A percentile compares a stretch with the other conserved stretches of the same genome.
Conservation (phyloP, 2,888 invertebrate species). For the Nymphalis urticae region DNA sequence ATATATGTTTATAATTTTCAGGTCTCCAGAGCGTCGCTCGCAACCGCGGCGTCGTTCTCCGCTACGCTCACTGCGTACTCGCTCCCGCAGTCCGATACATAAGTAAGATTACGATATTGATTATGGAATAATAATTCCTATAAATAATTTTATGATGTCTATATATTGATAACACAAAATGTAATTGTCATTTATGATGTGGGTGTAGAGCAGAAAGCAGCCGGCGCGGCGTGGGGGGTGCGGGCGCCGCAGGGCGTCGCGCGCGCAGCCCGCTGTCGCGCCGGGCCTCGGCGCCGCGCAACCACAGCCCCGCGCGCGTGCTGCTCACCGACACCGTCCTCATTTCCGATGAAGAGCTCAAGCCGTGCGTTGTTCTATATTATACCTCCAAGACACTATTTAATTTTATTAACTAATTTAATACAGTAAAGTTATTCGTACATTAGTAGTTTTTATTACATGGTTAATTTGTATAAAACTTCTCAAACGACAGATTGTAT, state of each 20-base stretch:
- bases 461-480: too few species aligned
- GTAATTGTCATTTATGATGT: too few species aligned
- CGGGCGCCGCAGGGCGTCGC: slow-evolving; percentile 26
- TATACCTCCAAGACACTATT: too few species aligned
- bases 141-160: too few species aligned
- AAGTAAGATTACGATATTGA: slow-evolving; percentile 41
- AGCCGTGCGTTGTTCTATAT: slow-evolving; percentile 51
- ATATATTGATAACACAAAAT: too few species aligned
- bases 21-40: slow-evolving; percentile 41
- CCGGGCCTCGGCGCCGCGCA: slow-evolving; percentile 54
- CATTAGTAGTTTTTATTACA: too few species aligned
- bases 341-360: slow-evolving; percentile 72
- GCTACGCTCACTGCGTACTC: slow-evolving; percentile 38
- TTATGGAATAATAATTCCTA: too few species aligned
- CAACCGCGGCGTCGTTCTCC: slow-evolving; percentile 38
- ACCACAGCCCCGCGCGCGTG: slow-evolving; percentile 51
- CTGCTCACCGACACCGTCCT: slow-evolving; percentile 68
- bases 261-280: slow-evolving; percentile 65
- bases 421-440: too few species aligned
- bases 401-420: too few species aligned
- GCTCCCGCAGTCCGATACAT: slow-evolving; percentile 53
- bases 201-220: neutral
- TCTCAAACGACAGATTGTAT: too few species aligned
- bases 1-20: too few species aligned
- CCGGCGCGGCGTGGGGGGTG: too few species aligned